Percentiles rank a stretch among this genome's conserved stretches.
Evolutionary conservation across 2,888 invertebrate genomes (phyloP).

Genomic region (Mayetiola destructor): DNA sequence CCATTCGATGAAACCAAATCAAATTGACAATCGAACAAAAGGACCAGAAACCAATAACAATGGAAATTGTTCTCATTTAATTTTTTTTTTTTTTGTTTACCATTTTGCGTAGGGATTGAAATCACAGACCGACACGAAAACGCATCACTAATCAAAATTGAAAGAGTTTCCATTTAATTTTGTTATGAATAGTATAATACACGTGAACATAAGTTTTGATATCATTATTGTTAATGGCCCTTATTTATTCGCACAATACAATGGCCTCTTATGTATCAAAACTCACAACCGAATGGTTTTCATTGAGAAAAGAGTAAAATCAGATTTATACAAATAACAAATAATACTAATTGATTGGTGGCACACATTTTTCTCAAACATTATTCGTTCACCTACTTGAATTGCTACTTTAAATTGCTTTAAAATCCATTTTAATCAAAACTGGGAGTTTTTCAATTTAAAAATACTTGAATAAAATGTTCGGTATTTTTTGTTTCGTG

Average conservation of each 20-base stretch:
- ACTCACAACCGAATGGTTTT: too few species aligned
- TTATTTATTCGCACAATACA: too few species aligned
- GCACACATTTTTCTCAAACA: background rate
- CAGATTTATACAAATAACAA: background rate
- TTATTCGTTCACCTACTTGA: conserved; percentile 1
- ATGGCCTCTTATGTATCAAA: too few species aligned
- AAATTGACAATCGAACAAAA: background rate
- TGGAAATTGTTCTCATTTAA: too few species aligned
- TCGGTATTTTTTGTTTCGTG: background rate
- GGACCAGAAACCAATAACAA: conserved; percentile 3
- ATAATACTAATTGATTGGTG: conserved; percentile 7
- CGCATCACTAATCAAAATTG: conserved; percentile 12
- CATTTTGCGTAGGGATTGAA: background rate
- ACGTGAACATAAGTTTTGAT: background rate
- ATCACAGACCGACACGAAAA: background rate
- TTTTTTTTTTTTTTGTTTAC: too few species aligned
- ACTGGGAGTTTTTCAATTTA: background rate
- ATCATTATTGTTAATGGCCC: too few species aligned
- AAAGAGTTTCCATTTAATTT: background rate
- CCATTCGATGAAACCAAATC: too few species aligned
- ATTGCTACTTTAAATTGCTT: conserved; percentile 10
- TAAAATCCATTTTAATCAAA: conserved; percentile 10
- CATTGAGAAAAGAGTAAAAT: too few species aligned
- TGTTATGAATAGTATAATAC: background rate
- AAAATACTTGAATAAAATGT: too few species aligned